A percentile compares a stretch with the other conserved stretches of the same genome.
Conservation (phyloP, 2,797 vertebrate species). For the Poeciliopsis turneri region DNA sequence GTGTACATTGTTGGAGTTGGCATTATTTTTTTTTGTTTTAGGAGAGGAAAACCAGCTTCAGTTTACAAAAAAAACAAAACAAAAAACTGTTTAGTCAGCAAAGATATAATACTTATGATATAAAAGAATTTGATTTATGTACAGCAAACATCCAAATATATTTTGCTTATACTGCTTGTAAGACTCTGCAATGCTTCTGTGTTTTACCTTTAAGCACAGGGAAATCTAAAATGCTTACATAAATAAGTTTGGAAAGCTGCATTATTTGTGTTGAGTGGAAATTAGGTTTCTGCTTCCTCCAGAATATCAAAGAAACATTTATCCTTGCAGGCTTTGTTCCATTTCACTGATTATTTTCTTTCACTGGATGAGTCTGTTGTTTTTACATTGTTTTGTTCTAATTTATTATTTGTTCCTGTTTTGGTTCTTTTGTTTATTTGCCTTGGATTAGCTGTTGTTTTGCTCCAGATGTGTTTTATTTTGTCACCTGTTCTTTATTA, state of each 20-base stretch:
- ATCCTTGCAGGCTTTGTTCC: not conserved
- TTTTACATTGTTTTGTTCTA: conserved; percentile 13
- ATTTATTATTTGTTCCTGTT: not conserved
- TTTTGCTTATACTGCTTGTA: not conserved
- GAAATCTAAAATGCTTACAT: not conserved
- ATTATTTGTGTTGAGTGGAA: not conserved
- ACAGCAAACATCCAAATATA: not conserved
- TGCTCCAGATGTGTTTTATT: conserved; percentile 8
- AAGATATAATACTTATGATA: not conserved
- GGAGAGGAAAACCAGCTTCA: not conserved
- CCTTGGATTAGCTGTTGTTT: conserved; percentile 4
- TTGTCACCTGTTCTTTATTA: not conserved
- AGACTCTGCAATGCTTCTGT: not conserved
- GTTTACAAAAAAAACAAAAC: not conserved
- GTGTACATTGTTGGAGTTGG: not conserved
- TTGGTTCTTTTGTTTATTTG: conserved; percentile 1
- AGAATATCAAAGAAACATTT: not conserved
- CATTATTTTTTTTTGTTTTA: not conserved
- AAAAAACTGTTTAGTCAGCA: not conserved
- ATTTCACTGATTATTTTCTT: conserved; percentile 3
- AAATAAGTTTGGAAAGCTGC: not conserved
- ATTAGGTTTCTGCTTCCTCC: not conserved
- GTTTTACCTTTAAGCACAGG: not conserved
- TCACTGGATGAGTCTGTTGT: conserved; percentile 1
- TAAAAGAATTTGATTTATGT: not conserved